These are phyloP conservation scores for Crotalus viridis DNA, from an alignment of 2,113 vertebrate species.

Conservation along the genomic window DNA sequence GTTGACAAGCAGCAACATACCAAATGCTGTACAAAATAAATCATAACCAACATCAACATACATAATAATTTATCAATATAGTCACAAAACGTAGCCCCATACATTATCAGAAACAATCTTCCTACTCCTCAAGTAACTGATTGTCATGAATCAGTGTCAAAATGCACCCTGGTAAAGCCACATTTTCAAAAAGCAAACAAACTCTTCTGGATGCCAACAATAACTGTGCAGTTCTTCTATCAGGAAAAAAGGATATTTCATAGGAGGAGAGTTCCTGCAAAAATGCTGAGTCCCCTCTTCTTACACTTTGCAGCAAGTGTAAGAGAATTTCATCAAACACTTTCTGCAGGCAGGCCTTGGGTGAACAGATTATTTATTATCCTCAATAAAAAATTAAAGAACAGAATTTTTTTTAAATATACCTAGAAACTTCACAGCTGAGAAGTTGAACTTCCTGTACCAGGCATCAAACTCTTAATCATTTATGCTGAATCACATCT, in stretches of 20 bases:
- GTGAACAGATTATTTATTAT: not conserved
- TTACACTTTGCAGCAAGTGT: not conserved
- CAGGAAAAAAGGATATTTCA: not conserved
- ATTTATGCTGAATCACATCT: not conserved
- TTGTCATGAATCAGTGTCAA: not conserved
- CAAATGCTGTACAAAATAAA: not conserved
- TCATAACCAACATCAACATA: not conserved
- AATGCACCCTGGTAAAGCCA: not conserved
- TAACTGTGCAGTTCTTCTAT: not conserved
- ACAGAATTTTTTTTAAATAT: not conserved
- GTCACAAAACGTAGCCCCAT: not conserved
- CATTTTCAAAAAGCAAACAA: not conserved
- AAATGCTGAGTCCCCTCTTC: not conserved
- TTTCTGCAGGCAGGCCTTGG: not conserved
- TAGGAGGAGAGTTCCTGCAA: not conserved
- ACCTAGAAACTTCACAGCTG: not conserved
- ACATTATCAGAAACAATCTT: not conserved
- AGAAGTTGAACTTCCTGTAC: not conserved
- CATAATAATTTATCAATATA: not conserved
- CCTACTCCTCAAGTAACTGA: not conserved
- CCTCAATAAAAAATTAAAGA: not conserved
- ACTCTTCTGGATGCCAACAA: not conserved
- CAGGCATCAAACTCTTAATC: not conserved
- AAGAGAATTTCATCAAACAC: not conserved
- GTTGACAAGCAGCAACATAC: not conserved